Evolutionary conservation across 2,888 invertebrate genomes (phyloP), one percentile per base, ranked within the genome.

Genomic region (Chironomus tentans): DNA sequence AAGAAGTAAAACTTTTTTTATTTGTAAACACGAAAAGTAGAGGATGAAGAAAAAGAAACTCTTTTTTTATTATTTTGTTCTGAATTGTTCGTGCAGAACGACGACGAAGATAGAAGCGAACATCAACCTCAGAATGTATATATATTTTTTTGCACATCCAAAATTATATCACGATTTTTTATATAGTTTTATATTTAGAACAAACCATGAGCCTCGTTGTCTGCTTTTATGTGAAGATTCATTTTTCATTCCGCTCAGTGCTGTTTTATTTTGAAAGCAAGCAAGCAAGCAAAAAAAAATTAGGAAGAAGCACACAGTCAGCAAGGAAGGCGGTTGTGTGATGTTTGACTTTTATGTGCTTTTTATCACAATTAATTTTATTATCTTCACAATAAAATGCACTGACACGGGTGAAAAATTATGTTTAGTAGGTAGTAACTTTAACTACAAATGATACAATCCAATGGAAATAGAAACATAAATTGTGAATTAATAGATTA

Each of bases 111-210:
- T 18, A 38, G 38, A 38, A 50, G 50, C 38, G 69, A 70, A 70
- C 46, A 70, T 18, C 46, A 70, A 70, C 70, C 70, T 47, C 70
- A 46, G n/a, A 48, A 48, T 46, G 10, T 38, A 69, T n/a, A n/a
- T 24, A 24, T 21, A 21, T 65, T 65, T 65, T 47, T 70, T 70
- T 70, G 70, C 70, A 70, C 70, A 70, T 70, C 70, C 70, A 21
- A 70, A 70, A 47, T 47, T 70, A 46, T 46, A 46, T 56, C 56
- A 56, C 56, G 56, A 56, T 56, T 18, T 50, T 56, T 56, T 38
- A n/a, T 70, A 12, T 15, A 70, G 70, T 70, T 70, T 21, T 70
- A 70, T 47, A 70, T 70, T 70, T 70, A 70, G 70, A 38, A 70
- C 70, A 70, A 15, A 70, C 47, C 47, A 69, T 69, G 68, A 69